These are phyloP conservation scores for Rhea pennata DNA, from an alignment of 2,113 vertebrate species.

Conservation along the genomic window DNA sequence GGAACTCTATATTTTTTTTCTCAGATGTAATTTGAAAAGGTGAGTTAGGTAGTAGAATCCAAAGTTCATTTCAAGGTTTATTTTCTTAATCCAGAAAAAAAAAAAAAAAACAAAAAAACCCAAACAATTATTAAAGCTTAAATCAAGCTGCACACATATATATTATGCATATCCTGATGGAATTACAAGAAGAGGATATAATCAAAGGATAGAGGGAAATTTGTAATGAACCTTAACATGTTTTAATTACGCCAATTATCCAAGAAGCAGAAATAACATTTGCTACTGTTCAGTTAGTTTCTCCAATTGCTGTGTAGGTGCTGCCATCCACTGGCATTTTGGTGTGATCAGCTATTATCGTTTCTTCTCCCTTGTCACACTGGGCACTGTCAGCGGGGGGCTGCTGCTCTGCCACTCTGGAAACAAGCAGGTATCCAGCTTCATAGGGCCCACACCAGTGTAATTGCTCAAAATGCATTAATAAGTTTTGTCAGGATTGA, in stretches of 20 bases:
- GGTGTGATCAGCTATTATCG: not conserved
- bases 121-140: not conserved
- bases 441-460: not conserved
- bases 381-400: not conserved
- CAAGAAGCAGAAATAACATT: accelerated
- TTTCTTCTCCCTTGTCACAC: not conserved
- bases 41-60: not conserved
- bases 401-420: not conserved
- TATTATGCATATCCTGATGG: not conserved
- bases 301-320: not conserved
- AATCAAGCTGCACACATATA: accelerated
- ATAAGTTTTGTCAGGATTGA: accelerated
- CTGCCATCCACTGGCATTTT: constrained; percentile 46
- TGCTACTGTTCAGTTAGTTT: accelerated
- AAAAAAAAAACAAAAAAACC: too few relatives aligned
- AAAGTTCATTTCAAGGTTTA: not conserved
- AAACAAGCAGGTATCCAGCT: too few relatives aligned
- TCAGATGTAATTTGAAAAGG: not conserved
- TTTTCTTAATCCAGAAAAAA: not conserved
- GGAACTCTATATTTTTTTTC: not conserved
- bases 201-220: not conserved
- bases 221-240: accelerated
- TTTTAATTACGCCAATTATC: accelerated
- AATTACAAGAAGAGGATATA: not conserved
- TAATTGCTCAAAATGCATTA: accelerated